Evolutionary conservation across 1,140 invertebrate species (phyloP), one percentile per base, ranked within the genome.

Genomic region (Sycobia sp.): DNA sequence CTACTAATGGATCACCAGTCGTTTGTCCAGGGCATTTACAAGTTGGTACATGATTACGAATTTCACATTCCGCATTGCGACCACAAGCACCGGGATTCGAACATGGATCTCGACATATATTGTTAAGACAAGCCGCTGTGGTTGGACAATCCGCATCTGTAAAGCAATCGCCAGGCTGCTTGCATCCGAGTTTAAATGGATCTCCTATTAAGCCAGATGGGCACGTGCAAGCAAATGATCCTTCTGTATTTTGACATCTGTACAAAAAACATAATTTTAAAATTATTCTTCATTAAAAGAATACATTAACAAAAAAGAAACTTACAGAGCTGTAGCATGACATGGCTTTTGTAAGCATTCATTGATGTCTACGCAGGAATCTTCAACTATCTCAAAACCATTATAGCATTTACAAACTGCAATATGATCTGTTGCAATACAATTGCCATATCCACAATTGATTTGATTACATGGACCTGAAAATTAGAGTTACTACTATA

Each of bases 81-180:
- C 92, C 93, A 73, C 94, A 96, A 1, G 84, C 79, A 14, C 82
- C 80, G 4, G 79, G 62, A 8, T 77, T 75, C 43, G 88, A 87
- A 76, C 94, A 96, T 0, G 92, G 92, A 82, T 93, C 92, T 46
- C 87, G 85, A 69, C 94, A 96, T 49, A 84, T 86, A 58, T 89
- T 88, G 47, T 92, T 88, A 14, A 88, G 75, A 70, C 94, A 96
- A 59, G 87, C 85, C 1, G 93, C 91, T 34, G 88, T 86, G 13
- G 84, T 81, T 1, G 92, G 90, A 74, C 93, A 95, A 67, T 95
- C 91, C 1, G 84, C 81, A 73, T 95, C 90, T 0, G 87, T 85
- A 55, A 89, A 86, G 71, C 94, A 96, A 72, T 93, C 90, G 34
- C 91, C 92, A 0, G 92, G 88, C 71, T 86, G 85, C 63, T 88